phyloP scores from a whole-genome alignment of 2,113 vertebrate genomes.

The Falco punctatus region DNA sequence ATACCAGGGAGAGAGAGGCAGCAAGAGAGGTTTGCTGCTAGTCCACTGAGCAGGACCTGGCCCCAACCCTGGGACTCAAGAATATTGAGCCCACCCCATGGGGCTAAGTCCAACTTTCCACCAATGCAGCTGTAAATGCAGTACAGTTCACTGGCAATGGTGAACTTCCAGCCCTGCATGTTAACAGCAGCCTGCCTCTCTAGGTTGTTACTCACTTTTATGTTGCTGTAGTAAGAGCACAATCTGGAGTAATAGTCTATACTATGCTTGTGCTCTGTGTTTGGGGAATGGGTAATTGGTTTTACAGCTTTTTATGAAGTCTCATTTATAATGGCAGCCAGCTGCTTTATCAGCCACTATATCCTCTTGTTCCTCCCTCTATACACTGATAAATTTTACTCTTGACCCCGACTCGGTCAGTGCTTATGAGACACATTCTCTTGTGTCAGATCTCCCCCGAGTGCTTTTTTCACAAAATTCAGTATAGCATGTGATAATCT shows the following conservation, averaged over 20 bases:
- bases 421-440: neutral
- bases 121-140: rapidly evolving
- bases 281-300: neutral
- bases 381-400: neutral
- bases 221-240: neutral
- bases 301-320: neutral
- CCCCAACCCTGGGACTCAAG: neutral
- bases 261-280: neutral
- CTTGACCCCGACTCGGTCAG: neutral
- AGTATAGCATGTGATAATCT: neutral
- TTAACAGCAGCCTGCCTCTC: neutral
- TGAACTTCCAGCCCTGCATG: neutral
- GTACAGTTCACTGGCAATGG: neutral
- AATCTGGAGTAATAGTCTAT: neutral
- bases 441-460: neutral
- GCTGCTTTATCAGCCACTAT: neutral
- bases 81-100: too few relatives aligned
- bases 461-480: neutral
- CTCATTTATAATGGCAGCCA: neutral
- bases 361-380: neutral
- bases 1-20: neutral
- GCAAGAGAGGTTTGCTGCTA: neutral
- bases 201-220: neutral
- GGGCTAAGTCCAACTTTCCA: neutral
- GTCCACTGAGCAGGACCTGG: neutral